Conservation (phyloP, 53 echinoderm and acorn worm species). For the Temnopleurus reevesii region DNA sequence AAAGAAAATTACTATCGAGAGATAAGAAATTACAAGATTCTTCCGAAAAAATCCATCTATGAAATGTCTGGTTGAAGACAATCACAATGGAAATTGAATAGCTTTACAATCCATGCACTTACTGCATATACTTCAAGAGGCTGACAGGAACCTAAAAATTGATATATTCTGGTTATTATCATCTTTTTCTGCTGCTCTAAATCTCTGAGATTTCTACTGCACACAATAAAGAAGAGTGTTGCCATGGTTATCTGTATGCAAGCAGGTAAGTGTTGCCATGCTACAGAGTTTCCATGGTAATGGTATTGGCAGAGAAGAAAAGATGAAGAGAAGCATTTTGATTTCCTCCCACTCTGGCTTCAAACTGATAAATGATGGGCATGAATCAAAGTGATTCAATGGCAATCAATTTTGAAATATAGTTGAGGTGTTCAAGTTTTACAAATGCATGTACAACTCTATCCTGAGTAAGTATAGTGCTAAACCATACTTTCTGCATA, state of each 20-base stretch:
- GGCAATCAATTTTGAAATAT: not conserved
- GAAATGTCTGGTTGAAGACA: not conserved
- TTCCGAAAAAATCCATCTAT: too few species aligned
- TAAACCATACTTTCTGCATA: too few species aligned
- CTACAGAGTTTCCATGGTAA: conserved; percentile 1
- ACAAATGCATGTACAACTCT: too few species aligned
- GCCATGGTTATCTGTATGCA: conserved; percentile 14
- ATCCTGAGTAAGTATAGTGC: too few species aligned
- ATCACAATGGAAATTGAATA: not conserved
- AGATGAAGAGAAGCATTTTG: not conserved
- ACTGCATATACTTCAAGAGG: not conserved
- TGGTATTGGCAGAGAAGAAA: not conserved
- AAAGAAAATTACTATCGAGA: too few species aligned
- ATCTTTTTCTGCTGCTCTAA: not conserved
- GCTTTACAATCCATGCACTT: not conserved
- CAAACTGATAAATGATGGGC: too few species aligned
- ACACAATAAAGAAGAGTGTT: conserved; percentile 25
- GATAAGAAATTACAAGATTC: too few species aligned
- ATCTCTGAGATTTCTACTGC: not conserved
- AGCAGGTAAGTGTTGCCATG: conserved; percentile 28
- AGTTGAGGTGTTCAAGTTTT: too few species aligned
- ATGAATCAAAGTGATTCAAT: not conserved
- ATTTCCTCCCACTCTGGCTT: not conserved
- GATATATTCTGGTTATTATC: not conserved
- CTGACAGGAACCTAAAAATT: not conserved